These are phyloP conservation scores for Zenarchopterus dispar DNA, from an alignment of 2,797 vertebrate genomes.

Conservation along the genomic window DNA sequence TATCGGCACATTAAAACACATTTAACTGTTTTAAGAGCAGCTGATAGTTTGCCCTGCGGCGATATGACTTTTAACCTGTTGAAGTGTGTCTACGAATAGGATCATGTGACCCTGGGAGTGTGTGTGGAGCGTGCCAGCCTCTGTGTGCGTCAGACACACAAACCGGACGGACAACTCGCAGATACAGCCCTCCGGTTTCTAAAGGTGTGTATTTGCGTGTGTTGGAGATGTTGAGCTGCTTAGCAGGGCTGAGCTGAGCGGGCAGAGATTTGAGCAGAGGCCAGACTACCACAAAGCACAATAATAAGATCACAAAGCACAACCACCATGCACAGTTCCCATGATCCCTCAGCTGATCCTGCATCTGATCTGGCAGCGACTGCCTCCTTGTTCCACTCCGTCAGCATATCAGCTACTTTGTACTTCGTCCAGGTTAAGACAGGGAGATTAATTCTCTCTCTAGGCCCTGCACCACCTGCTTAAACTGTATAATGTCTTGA, in stretches of 20 bases:
- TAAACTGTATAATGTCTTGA: constrained; percentile 20
- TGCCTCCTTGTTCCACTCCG: constrained; percentile 48
- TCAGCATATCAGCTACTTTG: constrained; percentile 60
- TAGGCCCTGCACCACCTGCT: constrained; percentile 32
- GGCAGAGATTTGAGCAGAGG: constrained; percentile 20
- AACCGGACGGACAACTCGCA: constrained; percentile 54
- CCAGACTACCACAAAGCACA: constrained; percentile 48
- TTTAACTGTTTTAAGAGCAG: background rate
- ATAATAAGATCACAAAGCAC: constrained; percentile 54
- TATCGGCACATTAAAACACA: background rate
- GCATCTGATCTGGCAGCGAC: constrained; percentile 59
- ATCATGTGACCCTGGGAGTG: constrained; percentile 51
- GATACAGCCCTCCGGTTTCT: constrained; percentile 40
- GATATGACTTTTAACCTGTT: constrained; percentile 48
- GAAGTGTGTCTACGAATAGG: constrained; percentile 34
- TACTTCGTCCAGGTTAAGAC: constrained; percentile 50
- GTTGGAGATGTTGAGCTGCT: constrained; percentile 40
- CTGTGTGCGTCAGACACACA: constrained; percentile 25
- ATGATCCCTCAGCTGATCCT: constrained; percentile 77
- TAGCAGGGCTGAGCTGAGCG: constrained; percentile 10
- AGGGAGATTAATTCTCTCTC: constrained; percentile 17
- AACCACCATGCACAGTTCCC: constrained; percentile 48
- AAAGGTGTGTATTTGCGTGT: constrained; percentile 31
- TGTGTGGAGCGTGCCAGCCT: constrained; percentile 58
- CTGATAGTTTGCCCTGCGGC: background rate